Percentiles rank a stretch among this genome's conserved stretches.
phyloP scores from a whole-genome alignment of 2,113 vertebrate genomes.

The Ifrita kowaldi region DNA sequence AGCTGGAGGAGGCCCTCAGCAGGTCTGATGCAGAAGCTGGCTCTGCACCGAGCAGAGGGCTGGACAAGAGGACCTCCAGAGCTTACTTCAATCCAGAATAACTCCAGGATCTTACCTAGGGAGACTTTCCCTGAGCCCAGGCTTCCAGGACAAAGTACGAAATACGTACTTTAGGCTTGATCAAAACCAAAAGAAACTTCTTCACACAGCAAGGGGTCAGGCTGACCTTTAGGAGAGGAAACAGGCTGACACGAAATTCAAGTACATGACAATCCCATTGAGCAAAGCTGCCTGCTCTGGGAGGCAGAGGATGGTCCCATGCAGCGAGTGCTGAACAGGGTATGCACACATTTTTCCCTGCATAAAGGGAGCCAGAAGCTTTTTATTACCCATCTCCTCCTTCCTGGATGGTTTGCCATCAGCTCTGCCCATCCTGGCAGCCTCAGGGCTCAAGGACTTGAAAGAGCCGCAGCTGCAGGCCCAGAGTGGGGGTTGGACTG shows the following conservation, averaged over 20 bases:
- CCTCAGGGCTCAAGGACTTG: neutral
- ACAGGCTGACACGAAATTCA: neutral
- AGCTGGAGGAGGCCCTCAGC: neutral
- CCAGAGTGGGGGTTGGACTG: neutral
- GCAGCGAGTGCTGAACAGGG: accelerated
- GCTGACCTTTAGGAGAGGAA: neutral
- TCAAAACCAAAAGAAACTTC: neutral
- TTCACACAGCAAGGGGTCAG: neutral
- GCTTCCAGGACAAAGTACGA: neutral
- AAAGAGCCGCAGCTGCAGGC: neutral
- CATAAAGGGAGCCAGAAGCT: neutral
- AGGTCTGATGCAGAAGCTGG: neutral
- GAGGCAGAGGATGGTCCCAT: neutral
- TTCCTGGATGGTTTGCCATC: neutral
- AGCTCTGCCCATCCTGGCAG: neutral
- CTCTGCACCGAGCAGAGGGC: neutral
- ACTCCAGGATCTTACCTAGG: neutral
- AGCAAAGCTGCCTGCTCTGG: neutral
- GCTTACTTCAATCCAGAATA: neutral
- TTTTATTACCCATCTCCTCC: neutral
- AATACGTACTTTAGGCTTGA: neutral
- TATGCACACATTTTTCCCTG: accelerated
- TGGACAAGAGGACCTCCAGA: neutral
- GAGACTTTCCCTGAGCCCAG: neutral
- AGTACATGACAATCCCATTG: accelerated